phyloP scores from a whole-genome alignment of 2,888 invertebrate species.

The Hirtodrosophila duncani region DNA sequence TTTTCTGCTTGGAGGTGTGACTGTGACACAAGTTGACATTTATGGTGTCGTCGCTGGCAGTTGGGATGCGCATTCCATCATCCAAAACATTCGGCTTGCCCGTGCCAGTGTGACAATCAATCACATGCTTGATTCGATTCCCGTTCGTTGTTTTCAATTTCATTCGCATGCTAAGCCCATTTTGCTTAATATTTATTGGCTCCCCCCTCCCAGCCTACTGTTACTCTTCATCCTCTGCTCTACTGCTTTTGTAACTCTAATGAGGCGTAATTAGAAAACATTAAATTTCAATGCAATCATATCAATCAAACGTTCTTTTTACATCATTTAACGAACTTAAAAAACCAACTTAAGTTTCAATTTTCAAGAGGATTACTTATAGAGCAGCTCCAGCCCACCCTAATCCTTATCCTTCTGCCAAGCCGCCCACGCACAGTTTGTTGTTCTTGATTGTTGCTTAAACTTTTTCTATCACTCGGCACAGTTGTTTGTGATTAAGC shows the following conservation, averaged over 20 bases:
- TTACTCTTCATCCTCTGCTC: not conserved
- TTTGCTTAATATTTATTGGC: constrained; percentile 58
- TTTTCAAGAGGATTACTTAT: constrained; percentile 36
- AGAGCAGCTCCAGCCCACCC: constrained; percentile 12
- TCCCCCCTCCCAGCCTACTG: not conserved
- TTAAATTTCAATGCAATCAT: constrained; percentile 41
- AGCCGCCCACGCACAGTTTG: constrained; percentile 19
- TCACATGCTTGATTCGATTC: constrained; percentile 56
- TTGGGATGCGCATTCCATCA: constrained; percentile 33
- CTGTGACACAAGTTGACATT: constrained; percentile 62
- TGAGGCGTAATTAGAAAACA: constrained; percentile 66
- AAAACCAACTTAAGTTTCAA: constrained; percentile 45
- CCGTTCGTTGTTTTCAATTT: constrained; percentile 50
- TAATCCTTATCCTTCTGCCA: not conserved
- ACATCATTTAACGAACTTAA: constrained; percentile 38
- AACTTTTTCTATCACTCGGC: constrained; percentile 31
- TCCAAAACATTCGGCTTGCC: constrained; percentile 14
- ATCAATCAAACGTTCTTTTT: constrained; percentile 46
- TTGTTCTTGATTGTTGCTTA: constrained; percentile 43
- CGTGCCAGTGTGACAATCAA: constrained; percentile 52
- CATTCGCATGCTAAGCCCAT: constrained; percentile 24
- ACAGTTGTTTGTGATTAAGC: constrained; percentile 42
- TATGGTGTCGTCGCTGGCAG: constrained; percentile 58
- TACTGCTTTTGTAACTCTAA: constrained; percentile 45
- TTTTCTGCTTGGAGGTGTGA: constrained; percentile 34